Evolutionary conservation across 1,140 invertebrate species (phyloP), one percentile per base, ranked within the genome.

Genomic region (Scaptomyza montana): DNA sequence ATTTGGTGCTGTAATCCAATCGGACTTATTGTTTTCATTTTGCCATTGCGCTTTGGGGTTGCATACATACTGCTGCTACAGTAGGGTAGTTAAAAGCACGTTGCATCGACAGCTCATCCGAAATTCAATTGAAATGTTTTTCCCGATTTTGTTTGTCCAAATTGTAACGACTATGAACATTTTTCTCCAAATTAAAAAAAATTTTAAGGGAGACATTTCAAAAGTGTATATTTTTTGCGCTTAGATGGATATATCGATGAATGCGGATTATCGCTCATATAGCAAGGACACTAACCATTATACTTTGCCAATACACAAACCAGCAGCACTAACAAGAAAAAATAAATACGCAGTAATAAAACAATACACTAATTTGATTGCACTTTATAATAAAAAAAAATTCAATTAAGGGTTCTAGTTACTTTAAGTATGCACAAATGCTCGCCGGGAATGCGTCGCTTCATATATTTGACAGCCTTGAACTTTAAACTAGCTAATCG

Each of bases 401-500:
- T 89, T 25, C 47, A 85, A 43, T 55, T 41, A 33, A 8, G 21
- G 2, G 28, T 53, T 56, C 90, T 80, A 12, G 74, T 86, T 53
- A 93, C 91, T 91, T 93, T 93, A 25, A 93, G 79, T 89, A 93
- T 89, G 77, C 80, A 93, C 54, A 93, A 89, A 91, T 92, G 82
- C 89, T 93, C 93, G 16, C 93, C 93, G 12, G 91, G 90, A 78
- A 93, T 92, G 72, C 94, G 95, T 86, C 97, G 94, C 62, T 95
- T 94, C 47, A 95, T 90, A 61, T 97, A 92, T 63, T 94, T 93
- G 43, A 93, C 85, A 70, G 94, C 94, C 63, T 91, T 89, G 90
- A 96, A 96, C 45, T 94, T 93, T 57, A 93, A 81, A n/a, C 85
- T 71, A 28, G 80, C 71, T 91, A 98, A 94, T 45, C 94, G 93